Evolutionary conservation across 2,113 vertebrate genomes (phyloP), one percentile per base, ranked within the genome.

Genomic region (Chloropsis hardwickii): DNA sequence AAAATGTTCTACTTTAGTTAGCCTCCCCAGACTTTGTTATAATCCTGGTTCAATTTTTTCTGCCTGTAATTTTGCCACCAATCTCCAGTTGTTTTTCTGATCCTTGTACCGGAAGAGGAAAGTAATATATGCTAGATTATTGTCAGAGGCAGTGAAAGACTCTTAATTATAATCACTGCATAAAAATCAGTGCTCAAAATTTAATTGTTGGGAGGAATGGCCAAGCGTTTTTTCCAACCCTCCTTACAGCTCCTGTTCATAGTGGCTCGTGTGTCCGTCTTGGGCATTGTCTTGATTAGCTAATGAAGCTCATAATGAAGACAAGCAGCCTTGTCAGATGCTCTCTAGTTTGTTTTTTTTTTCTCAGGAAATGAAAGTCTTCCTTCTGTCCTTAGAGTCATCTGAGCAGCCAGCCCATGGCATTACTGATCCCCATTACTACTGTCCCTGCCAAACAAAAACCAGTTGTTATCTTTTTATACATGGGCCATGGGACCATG

Each of bases 391-490:
- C 20, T 61, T 47, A 12, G 18, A 51, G 16, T 42, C 42, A 80
- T 77, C 21, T 73, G 37, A n/a, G 72, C 31, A 82, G 20, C 28
- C 22, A 90, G 19, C 14, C 25, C 9, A 7, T 39, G 72, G 18
- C 14, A 15, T 62, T 79, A 27, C 12, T 58, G 8, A 12, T 71
- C 14, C 40, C 13, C 10, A 13, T 61, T 40, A 12, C 13, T 35
- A 39, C 10, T 0, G 0, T 11, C 2, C 4, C 4, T 0, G 0
- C 12, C 13, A 45, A 9, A 9, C 1, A 18, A 42, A 47, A 53
- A 9, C 1, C 31, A 18, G 6, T 79, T 61, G 7, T 28, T 47
- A 1, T 5, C 21, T 62, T 66, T 66, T 51, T 42, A 19, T 28
- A 14, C 3, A 0, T 10, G 25, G 28, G 12, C 11, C 11, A 31